phyloP scores from a whole-genome alignment of 1,140 invertebrate genomes.

The Chionoecetes opilio region DNA sequence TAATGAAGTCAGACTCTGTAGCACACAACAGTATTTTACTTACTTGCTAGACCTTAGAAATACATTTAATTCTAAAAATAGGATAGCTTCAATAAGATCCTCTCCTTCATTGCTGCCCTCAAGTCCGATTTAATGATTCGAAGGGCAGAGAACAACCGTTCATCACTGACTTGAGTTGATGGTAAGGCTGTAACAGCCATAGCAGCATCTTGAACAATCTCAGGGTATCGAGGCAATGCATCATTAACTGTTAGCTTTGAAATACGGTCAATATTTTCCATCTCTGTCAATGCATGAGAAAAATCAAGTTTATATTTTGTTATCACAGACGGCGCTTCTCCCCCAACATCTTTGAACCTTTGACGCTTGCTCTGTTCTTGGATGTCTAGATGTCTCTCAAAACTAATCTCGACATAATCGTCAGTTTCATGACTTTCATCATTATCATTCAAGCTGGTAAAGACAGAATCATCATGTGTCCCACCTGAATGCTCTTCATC shows the following conservation, averaged over 20 bases:
- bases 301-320: conserved; percentile 51
- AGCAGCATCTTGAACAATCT: conserved; percentile 22
- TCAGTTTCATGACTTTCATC: too few species aligned
- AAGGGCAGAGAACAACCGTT: conserved; percentile 14
- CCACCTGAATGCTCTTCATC: conserved; percentile 25
- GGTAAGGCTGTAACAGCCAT: background rate
- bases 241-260: conserved; percentile 38
- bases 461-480: too few species aligned
- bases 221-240: conserved; percentile 8
- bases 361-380: too few species aligned
- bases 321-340: conserved; percentile 28
- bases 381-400: too few species aligned
- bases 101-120: conserved; percentile 43
- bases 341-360: background rate
- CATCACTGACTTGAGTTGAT: conserved; percentile 39
- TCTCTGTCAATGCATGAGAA: conserved; percentile 29
- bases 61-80: background rate
- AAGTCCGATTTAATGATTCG: background rate
- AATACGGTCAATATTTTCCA: background rate
- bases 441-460: too few species aligned
- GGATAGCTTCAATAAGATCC: conserved; percentile 34
- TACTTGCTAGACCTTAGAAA: too few species aligned
- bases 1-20: too few species aligned
- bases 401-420: too few species aligned
- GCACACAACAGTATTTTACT: too few species aligned